A percentile compares a stretch with the other conserved stretches of the same genome.
These are phyloP conservation scores for Maniola hyperantus DNA, from an alignment of 2,888 invertebrate genomes.

Conservation along the genomic window DNA sequence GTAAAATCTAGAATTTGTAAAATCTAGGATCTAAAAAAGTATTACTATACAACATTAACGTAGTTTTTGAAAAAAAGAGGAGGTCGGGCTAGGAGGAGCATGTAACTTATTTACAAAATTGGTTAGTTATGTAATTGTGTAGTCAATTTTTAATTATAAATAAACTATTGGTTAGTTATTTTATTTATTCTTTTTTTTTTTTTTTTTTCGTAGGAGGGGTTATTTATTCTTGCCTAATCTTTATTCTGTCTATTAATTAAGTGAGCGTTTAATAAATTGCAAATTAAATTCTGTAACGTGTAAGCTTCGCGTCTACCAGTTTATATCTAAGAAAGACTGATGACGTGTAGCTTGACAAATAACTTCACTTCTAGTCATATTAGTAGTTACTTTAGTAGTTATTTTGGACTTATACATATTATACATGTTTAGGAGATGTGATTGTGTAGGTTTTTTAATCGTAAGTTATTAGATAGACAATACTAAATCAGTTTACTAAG, in stretches of 20 bases:
- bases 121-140: too few species aligned
- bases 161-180: too few species aligned
- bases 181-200: too few species aligned
- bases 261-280: background rate
- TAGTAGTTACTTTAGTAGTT: conserved; percentile 27
- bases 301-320: conserved; percentile 4
- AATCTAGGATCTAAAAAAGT: background rate
- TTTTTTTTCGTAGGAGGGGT: too few species aligned
- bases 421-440: conserved; percentile 61
- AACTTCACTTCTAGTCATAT: conserved; percentile 15
- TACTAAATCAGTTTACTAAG: conserved; percentile 33
- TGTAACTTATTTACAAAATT: background rate
- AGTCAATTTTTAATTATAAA: too few species aligned
- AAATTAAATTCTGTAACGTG: background rate
- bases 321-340: conserved; percentile 8
- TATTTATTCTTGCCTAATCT: background rate
- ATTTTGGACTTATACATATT: conserved; percentile 15
- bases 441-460: conserved; percentile 68
- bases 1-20: conserved; percentile 6
- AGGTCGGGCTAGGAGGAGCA: background rate
- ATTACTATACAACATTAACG: background rate
- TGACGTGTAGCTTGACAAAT: background rate
- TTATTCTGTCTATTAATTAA: background rate
- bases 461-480: conserved; percentile 42
- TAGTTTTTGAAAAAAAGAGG: background rate